phyloP scores from a whole-genome alignment of 2,888 invertebrate species.

The Drosophila mayaguana region DNA sequence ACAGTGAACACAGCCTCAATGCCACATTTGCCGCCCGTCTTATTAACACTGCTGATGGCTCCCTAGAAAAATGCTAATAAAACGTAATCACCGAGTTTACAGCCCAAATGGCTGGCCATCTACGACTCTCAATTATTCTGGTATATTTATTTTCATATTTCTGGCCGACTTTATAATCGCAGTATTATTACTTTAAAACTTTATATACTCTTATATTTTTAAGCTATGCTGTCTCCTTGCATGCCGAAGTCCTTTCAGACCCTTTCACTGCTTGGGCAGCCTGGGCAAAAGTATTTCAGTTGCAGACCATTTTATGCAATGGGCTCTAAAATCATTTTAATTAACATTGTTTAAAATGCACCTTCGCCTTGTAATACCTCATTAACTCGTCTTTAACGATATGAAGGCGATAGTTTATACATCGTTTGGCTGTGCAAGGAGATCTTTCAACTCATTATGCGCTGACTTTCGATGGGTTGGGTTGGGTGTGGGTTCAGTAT shows the following conservation, averaged over 20 bases:
- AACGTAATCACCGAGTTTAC: slow-evolving; percentile 35
- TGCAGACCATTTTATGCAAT: too few species aligned
- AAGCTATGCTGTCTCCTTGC: background rate
- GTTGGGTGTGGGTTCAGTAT: too few species aligned
- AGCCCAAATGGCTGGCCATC: slow-evolving; percentile 19
- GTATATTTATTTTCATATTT: slow-evolving; percentile 36
- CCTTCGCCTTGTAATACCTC: background rate
- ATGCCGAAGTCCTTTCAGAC: too few species aligned
- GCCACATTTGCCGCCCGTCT: slow-evolving; percentile 29
- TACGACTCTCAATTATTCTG: slow-evolving; percentile 14
- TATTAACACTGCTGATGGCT: slow-evolving; percentile 40
- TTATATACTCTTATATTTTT: background rate
- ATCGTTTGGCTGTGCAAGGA: too few species aligned
- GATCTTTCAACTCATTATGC: too few species aligned
- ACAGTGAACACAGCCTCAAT: slow-evolving; percentile 47
- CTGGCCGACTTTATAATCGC: background rate
- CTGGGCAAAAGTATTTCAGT: too few species aligned
- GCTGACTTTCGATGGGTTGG: too few species aligned
- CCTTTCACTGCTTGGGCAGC: too few species aligned
- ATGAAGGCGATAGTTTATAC: too few species aligned
- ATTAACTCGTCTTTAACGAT: background rate
- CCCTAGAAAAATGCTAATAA: slow-evolving; percentile 46
- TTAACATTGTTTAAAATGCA: background rate
- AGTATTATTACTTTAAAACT: background rate
- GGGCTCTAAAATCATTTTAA: background rate